phyloP scores from a whole-genome alignment of 2,797 vertebrate species.

The Astyanax mexicanus region DNA sequence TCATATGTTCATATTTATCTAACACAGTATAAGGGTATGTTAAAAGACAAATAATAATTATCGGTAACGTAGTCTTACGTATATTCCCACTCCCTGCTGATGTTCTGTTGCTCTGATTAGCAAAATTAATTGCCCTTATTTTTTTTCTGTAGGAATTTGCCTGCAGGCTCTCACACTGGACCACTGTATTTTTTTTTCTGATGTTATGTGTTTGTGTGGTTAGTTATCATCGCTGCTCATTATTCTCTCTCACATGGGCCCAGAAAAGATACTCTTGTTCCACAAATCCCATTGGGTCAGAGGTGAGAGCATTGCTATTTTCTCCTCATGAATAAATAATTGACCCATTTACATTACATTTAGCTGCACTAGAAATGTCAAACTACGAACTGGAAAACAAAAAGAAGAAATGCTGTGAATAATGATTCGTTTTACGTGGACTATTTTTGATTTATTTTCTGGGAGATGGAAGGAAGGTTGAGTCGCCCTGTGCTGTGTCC shows the following conservation, averaged over 20 bases:
- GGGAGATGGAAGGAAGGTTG: conserved; percentile 23
- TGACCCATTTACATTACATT: conserved; percentile 62
- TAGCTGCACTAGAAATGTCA: conserved; percentile 59
- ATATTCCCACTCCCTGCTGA: conserved; percentile 32
- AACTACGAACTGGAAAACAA: conserved; percentile 37
- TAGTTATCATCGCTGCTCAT: conserved; percentile 45
- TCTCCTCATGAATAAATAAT: conserved; percentile 60
- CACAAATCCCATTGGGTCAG: conserved; percentile 47
- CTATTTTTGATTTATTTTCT: conserved; percentile 6
- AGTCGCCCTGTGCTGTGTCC: conserved; percentile 16
- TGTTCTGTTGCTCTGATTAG: conserved; percentile 46
- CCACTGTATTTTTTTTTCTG: conserved; percentile 41
- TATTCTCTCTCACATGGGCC: conserved; percentile 36
- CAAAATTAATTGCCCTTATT: conserved; percentile 45
- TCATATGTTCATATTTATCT: too few relatives aligned
- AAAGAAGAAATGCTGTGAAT: conserved; percentile 35
- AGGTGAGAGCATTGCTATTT: conserved; percentile 55
- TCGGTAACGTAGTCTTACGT: too few relatives aligned
- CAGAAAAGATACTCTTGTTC: conserved; percentile 49
- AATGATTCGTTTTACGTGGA: conserved; percentile 19
- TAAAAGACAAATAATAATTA: too few relatives aligned
- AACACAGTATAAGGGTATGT: too few relatives aligned
- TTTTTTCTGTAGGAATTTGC: conserved; percentile 49
- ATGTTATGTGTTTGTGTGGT: conserved; percentile 38
- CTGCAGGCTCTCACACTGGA: conserved; percentile 40